These are phyloP conservation scores for Pteria penguin DNA, from an alignment of 2,888 invertebrate species.

Conservation along the genomic window DNA sequence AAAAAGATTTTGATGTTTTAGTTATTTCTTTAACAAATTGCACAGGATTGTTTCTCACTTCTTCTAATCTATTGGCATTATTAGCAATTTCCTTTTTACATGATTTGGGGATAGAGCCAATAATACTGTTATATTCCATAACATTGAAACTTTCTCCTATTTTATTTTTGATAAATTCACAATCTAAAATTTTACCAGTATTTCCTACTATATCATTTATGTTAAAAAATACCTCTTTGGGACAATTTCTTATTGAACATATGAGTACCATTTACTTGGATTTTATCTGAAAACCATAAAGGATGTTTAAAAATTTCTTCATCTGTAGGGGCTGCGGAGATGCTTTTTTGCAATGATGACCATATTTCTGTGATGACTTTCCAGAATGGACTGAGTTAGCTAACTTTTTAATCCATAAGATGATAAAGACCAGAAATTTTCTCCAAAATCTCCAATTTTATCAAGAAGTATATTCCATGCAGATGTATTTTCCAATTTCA, in stretches of 20 bases:
- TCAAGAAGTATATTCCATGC: constrained; percentile 13
- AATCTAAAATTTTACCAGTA: not conserved
- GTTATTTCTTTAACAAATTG: not conserved
- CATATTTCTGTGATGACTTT: constrained; percentile 15
- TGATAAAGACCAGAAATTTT: constrained; percentile 14
- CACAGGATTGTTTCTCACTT: not conserved
- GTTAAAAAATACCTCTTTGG: not conserved
- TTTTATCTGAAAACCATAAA: not conserved
- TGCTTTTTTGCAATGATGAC: not conserved
- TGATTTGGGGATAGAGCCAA: constrained; percentile 2
- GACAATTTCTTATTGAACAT: not conserved
- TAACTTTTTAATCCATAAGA: not conserved
- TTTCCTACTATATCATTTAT: not conserved
- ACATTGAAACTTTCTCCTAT: constrained; percentile 5
- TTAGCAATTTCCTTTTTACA: constrained; percentile 7
- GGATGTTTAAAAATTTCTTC: constrained; percentile 9
- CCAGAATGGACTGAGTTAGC: constrained; percentile 18
- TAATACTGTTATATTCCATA: constrained; percentile 12
- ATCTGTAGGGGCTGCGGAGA: not conserved
- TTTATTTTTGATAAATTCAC: not conserved
- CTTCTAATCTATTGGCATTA: constrained; percentile 2
- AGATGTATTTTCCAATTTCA: constrained; percentile 5
- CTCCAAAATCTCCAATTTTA: constrained; percentile 10
- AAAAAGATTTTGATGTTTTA: constrained; percentile 7
- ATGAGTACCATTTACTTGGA: constrained; percentile 1